These are phyloP conservation scores for Scatophagus argus DNA, from an alignment of 2,113 vertebrate genomes.

Conservation along the genomic window DNA sequence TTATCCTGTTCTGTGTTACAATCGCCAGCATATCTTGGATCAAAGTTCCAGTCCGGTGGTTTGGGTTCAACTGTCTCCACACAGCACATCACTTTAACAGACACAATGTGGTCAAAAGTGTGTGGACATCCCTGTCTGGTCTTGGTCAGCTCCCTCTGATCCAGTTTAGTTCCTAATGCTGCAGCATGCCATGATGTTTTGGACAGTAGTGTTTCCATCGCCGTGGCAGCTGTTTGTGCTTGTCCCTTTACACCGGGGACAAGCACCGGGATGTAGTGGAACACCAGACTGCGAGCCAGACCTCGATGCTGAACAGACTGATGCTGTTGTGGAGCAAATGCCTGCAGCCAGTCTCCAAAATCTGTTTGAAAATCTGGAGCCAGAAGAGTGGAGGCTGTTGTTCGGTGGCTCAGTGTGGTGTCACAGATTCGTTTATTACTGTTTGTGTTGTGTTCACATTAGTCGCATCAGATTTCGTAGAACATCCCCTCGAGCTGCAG, in stretches of 20 bases:
- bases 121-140: neutral
- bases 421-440: neutral
- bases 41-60: neutral
- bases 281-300: accelerated
- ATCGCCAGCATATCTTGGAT: neutral
- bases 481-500: neutral
- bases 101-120: neutral
- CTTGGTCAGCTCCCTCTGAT: neutral
- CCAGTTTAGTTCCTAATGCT: neutral
- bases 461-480: neutral
- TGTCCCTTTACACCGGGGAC: too few species aligned
- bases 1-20: neutral
- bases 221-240: neutral
- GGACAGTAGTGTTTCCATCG: neutral
- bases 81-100: neutral
- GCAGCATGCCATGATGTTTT: neutral
- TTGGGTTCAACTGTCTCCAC: neutral
- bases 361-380: neutral
- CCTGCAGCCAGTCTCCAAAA: neutral
- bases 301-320: neutral
- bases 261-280: neutral
- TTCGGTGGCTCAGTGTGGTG: too few species aligned
- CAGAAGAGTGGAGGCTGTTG: neutral
- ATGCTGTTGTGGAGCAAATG: neutral
- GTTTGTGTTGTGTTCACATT: neutral